Evolutionary conservation across 2,888 invertebrate species (phyloP).

Genomic region (Dryobota labecula): DNA sequence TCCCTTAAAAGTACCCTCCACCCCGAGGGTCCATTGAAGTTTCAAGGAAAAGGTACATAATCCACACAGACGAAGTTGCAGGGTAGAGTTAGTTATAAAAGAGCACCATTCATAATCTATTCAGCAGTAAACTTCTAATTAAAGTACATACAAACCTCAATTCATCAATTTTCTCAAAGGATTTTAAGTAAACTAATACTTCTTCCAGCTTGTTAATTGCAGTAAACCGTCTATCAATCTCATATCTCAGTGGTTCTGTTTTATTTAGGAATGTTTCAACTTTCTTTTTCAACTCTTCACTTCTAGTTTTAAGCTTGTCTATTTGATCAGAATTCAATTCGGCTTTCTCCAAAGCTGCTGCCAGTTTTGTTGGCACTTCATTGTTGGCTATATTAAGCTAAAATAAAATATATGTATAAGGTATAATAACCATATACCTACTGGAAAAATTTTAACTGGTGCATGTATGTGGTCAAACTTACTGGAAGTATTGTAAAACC

Average conservation of each 20-base stretch:
- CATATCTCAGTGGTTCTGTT: slow-evolving; percentile 83
- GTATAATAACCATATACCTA: too few species aligned
- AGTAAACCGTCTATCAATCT: slow-evolving; percentile 84
- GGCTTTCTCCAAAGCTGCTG: slow-evolving; percentile 91
- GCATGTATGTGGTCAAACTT: neutral
- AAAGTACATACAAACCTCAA: slow-evolving; percentile 89
- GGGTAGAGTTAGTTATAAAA: neutral
- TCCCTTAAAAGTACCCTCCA: too few species aligned
- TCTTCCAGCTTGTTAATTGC: slow-evolving; percentile 90
- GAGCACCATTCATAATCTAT: neutral
- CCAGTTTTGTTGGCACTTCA: slow-evolving; percentile 92
- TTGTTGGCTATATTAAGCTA: slow-evolving; percentile 92
- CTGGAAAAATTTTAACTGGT: neutral
- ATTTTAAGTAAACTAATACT: slow-evolving; percentile 92
- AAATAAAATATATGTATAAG: slow-evolving; percentile 48
- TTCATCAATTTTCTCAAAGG: slow-evolving; percentile 93
- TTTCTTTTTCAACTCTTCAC: slow-evolving; percentile 82
- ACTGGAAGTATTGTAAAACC: neutral
- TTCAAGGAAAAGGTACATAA: too few species aligned
- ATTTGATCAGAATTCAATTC: slow-evolving; percentile 89
- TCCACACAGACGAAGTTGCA: too few species aligned
- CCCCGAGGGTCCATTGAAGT: too few species aligned
- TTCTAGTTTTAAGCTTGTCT: slow-evolving; percentile 85
- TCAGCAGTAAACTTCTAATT: neutral
- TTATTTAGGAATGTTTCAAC: slow-evolving; percentile 81